These are phyloP conservation scores for Alitta virens DNA, from an alignment of 2,888 invertebrate genomes.

Conservation along the genomic window DNA sequence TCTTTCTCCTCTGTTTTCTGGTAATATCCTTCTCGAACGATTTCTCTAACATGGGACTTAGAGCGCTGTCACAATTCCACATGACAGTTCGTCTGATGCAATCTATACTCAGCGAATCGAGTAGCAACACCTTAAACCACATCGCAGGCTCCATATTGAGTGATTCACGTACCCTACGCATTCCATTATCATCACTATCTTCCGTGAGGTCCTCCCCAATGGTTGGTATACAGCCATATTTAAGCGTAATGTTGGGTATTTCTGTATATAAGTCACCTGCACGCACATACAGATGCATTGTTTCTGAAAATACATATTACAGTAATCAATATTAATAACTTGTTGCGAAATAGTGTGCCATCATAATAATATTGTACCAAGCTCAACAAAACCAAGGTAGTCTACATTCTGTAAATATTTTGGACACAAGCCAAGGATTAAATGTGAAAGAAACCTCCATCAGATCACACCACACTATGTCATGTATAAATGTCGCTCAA, in stretches of 20 bases:
- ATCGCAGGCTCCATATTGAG: conserved; percentile 38
- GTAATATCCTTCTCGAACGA: not conserved
- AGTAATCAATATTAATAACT: too few relatives aligned
- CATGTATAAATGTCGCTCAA: too few relatives aligned
- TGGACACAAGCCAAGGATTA: too few relatives aligned
- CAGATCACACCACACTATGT: too few relatives aligned
- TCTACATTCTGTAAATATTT: too few relatives aligned
- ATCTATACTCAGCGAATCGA: conserved; percentile 44
- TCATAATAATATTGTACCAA: too few relatives aligned
- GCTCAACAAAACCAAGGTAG: too few relatives aligned
- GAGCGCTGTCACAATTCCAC: conserved; percentile 28
- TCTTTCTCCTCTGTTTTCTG: not conserved
- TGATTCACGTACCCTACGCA: not conserved
- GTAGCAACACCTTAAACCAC: conserved; percentile 46
- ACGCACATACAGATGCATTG: conserved; percentile 10
- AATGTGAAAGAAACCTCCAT: too few relatives aligned
- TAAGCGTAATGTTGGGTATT: conserved; percentile 19
- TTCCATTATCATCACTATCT: not conserved
- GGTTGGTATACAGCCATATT: conserved; percentile 22
- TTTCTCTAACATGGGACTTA: not conserved
- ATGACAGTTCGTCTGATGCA: conserved; percentile 35
- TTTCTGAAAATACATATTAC: too few relatives aligned
- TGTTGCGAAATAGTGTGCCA: too few relatives aligned
- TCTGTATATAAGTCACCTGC: conserved; percentile 15
- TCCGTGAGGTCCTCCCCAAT: conserved; percentile 14